Evolutionary conservation across 1,140 invertebrate genomes (phyloP), one percentile per base, ranked within the genome.

Genomic region (Drosophila simulans): DNA sequence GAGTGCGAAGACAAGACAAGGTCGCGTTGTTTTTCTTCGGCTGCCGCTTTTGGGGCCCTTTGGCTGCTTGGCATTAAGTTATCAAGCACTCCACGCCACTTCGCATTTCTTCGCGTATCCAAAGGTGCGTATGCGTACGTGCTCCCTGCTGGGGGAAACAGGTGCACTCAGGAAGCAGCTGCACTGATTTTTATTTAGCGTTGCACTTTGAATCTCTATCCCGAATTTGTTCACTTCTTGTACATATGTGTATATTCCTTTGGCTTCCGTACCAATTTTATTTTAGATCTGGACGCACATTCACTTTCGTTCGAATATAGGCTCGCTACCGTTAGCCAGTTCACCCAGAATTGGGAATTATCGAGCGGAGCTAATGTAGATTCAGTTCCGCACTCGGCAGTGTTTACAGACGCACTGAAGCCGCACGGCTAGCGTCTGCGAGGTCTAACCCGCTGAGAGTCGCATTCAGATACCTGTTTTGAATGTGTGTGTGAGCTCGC

Each of bases 101-200:
- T 58, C 49, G 35, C 66, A 83, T 83, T 84, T 59, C 64, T 80
- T 70, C 74, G 77, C 81, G 77, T 80, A 66, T 62, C 79, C 79
- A 79, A 57, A 85, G 81, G 77, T 85, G 77, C 82, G 77, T 85
- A 80, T 84, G 77, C 81, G 77, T 86, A 85, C 82, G 81, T 84
- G 80, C 68, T 46, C 45, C 79, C 53, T 66, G 52, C 60, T 31
- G 22, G 39, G 39, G 35, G 20, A 52, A 51, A 42, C 73, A 64
- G 79, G 82, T 83, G 69, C 71, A 46, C 62, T 68, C 82, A 77
- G 81, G 82, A 86, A 81, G 65, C 81, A 86, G 81, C 82, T 85
- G 80, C 80, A 75, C 72, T 73, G 46, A 64, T 75, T 55, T 49
- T 22, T 40, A 35, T 17, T 54, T 55, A 20, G 39, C 54, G 37